Percentiles rank a stretch among this genome's conserved stretches.
These are phyloP conservation scores for Microcebus murinus DNA, from an alignment of 2,113 vertebrate species.

Conservation along the genomic window DNA sequence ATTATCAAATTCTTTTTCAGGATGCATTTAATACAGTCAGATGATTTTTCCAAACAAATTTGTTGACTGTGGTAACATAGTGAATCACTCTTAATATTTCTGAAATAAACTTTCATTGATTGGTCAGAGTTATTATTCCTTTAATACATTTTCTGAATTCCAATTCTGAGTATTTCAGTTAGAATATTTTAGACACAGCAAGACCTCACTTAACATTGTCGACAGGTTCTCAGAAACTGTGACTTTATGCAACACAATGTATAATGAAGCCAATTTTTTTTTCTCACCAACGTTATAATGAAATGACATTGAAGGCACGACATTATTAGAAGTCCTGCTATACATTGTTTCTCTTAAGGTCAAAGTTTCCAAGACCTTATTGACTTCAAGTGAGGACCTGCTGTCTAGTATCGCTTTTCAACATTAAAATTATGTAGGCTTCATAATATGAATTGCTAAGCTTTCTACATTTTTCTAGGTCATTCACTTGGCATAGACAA, in stretches of 20 bases:
- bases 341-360: not conserved
- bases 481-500: not conserved
- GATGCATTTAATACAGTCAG: not conserved
- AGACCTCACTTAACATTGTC: not conserved
- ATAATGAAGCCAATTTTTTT: not conserved
- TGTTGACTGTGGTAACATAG: not conserved
- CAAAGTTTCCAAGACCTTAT: not conserved
- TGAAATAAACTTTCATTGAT: not conserved
- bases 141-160: not conserved
- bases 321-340: not conserved
- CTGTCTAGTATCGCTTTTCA: not conserved
- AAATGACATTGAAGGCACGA: not conserved
- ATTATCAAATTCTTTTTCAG: not conserved
- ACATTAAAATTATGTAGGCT: not conserved
- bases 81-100: not conserved
- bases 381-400: not conserved
- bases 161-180: not conserved
- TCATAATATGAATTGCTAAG: not conserved
- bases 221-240: not conserved
- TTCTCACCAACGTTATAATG: not conserved
- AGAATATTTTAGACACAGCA: not conserved
- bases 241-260: not conserved
- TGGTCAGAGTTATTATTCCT: not conserved
- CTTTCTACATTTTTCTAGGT: not conserved
- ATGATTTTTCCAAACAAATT: not conserved